Evolutionary conservation across 2,797 vertebrate species (phyloP).

Genomic region (Falco rusticolus): DNA sequence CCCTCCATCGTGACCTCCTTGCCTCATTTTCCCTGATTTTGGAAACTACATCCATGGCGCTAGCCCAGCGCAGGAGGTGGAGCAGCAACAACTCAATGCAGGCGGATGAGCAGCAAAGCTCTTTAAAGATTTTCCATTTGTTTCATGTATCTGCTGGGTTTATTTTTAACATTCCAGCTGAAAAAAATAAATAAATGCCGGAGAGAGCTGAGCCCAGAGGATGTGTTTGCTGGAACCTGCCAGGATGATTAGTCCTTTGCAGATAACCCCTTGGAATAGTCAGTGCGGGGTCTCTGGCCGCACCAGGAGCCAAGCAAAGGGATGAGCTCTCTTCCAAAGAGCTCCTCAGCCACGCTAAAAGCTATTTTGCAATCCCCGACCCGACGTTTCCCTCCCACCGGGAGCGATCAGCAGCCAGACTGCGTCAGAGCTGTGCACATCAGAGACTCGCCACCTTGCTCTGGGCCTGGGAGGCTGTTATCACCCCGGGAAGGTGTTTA

Average conservation of each 20-base stretch:
- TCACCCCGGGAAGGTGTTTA: neutral
- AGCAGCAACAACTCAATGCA: neutral
- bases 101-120: neutral
- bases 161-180: constrained; percentile 47
- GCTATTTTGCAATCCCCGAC: neutral
- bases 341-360: neutral
- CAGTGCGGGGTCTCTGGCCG: neutral
- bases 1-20: neutral
- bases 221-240: constrained; percentile 1
- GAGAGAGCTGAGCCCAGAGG: neutral
- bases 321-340: neutral
- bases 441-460: neutral
- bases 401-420: neutral
- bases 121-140: constrained; percentile 33
- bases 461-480: neutral
- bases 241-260: neutral
- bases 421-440: neutral
- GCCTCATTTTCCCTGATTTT: neutral
- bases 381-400: neutral
- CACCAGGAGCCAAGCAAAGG: fast-evolving
- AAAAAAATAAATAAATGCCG: neutral
- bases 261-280: neutral
- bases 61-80: neutral
- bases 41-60: fast-evolving
- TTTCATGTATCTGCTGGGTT: neutral